phyloP scores from a whole-genome alignment of 2,797 vertebrate genomes.

The Lutjanus argentimaculatus region DNA sequence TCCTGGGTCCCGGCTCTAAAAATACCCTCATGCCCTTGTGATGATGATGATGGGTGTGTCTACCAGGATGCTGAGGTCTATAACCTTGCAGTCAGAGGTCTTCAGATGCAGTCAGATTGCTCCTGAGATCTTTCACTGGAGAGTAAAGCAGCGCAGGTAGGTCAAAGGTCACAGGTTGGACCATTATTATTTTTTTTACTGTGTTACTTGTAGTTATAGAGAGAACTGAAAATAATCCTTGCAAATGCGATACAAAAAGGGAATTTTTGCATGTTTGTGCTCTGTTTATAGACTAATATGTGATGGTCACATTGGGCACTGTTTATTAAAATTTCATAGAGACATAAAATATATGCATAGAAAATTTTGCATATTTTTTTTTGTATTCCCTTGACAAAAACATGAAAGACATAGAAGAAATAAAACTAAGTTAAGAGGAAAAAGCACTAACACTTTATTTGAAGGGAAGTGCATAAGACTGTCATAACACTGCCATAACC shows the following conservation, averaged over 20 bases:
- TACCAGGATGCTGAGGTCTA: slow-evolving; percentile 81
- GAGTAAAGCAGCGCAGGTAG: slow-evolving; percentile 52
- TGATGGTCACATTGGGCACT: background rate
- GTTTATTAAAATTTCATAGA: background rate
- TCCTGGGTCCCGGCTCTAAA: slow-evolving; percentile 74
- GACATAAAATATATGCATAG: background rate
- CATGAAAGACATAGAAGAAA: background rate
- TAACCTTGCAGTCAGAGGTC: slow-evolving; percentile 61
- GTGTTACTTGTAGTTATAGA: background rate
- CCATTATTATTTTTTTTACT: background rate
- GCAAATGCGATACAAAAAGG: background rate
- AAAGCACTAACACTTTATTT: background rate
- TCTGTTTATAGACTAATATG: background rate
- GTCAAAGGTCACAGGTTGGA: slow-evolving; percentile 30
- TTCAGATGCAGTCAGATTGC: slow-evolving; percentile 63
- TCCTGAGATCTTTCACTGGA: slow-evolving; percentile 24
- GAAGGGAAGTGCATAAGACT: no score
- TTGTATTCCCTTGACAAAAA: background rate
- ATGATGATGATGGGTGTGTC: slow-evolving; percentile 81
- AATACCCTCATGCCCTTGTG: slow-evolving; percentile 79
- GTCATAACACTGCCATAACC: no score
- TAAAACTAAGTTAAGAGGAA: background rate
- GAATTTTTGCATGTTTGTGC: background rate
- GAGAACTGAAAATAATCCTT: background rate
- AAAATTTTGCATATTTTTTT: background rate